Conservation (phyloP, 1,140 invertebrate genomes). For the Drosophila subpulchrella region DNA sequence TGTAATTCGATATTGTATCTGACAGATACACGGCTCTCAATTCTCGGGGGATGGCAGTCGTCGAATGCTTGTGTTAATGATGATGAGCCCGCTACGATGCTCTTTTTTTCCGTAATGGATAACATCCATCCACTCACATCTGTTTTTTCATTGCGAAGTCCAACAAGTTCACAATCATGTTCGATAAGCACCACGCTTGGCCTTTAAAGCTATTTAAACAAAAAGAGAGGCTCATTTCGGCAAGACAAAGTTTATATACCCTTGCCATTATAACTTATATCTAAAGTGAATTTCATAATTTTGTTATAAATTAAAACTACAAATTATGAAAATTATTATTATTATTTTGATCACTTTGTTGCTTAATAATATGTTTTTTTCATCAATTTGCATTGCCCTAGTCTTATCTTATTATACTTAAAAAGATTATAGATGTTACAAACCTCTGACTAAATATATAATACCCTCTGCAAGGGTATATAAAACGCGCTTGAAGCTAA, state of each 20-base stretch:
- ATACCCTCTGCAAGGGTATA: neutral
- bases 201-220: slow-evolving; percentile 1
- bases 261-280: neutral
- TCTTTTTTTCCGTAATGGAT: slow-evolving; percentile 31
- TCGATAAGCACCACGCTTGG: slow-evolving; percentile 20
- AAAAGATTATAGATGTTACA: too few species aligned
- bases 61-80: slow-evolving; percentile 60
- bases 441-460: too few species aligned
- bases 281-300: too few species aligned
- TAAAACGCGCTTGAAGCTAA: slow-evolving; percentile 2
- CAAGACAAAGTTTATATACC: neutral
- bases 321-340: too few species aligned
- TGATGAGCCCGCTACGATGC: slow-evolving; percentile 33
- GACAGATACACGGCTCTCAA: slow-evolving; percentile 73
- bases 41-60: slow-evolving; percentile 40
- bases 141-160: slow-evolving; percentile 59
- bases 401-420: too few species aligned
- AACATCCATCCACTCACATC: slow-evolving; percentile 57
- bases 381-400: too few species aligned
- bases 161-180: slow-evolving; percentile 6
- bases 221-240: neutral
- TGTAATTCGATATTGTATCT: slow-evolving; percentile 78
- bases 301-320: too few species aligned
- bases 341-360: too few species aligned
- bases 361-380: too few species aligned